phyloP scores from a whole-genome alignment of 2,797 vertebrate genomes.

The Rallus crepitans region DNA sequence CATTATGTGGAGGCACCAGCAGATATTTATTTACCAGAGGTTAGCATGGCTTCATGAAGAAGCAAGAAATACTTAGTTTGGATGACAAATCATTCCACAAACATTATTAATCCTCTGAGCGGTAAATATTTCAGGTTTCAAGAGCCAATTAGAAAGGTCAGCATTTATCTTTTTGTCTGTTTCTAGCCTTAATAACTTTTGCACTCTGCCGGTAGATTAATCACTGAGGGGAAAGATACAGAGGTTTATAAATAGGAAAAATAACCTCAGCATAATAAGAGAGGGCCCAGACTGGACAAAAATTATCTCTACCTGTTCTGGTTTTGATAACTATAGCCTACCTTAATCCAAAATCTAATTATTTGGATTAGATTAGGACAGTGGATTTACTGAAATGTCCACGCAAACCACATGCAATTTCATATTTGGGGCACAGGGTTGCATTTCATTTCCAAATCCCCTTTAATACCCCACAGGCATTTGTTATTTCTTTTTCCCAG shows the following conservation, averaged over 20 bases:
- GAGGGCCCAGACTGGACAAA: background rate
- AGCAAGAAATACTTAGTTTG: constrained; percentile 32
- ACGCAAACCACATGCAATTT: constrained; percentile 28
- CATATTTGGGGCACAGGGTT: constrained; percentile 5
- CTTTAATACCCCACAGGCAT: constrained; percentile 20
- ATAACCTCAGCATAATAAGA: background rate
- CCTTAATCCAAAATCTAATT: constrained; percentile 64
- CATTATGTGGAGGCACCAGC: background rate
- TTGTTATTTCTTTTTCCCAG: background rate
- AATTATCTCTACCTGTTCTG: constrained; percentile 44
- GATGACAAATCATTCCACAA: constrained; percentile 41
- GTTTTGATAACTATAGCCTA: constrained; percentile 25
- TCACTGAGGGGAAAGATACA: constrained; percentile 25
- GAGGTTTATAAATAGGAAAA: constrained; percentile 15
- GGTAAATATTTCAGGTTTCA: constrained; percentile 48
- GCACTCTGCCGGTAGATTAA: constrained; percentile 35
- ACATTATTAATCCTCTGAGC: background rate
- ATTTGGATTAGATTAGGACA: constrained; percentile 52
- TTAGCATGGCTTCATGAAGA: constrained; percentile 7
- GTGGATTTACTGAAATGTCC: constrained; percentile 45
- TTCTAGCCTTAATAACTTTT: constrained; percentile 50
- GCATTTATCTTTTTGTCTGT: constrained; percentile 58
- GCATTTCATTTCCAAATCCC: constrained; percentile 40
- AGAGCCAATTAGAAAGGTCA: constrained; percentile 59
- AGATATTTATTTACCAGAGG: background rate